Evolutionary conservation across 2,113 vertebrate genomes (phyloP).

Genomic region (Oryzias javanicus): DNA sequence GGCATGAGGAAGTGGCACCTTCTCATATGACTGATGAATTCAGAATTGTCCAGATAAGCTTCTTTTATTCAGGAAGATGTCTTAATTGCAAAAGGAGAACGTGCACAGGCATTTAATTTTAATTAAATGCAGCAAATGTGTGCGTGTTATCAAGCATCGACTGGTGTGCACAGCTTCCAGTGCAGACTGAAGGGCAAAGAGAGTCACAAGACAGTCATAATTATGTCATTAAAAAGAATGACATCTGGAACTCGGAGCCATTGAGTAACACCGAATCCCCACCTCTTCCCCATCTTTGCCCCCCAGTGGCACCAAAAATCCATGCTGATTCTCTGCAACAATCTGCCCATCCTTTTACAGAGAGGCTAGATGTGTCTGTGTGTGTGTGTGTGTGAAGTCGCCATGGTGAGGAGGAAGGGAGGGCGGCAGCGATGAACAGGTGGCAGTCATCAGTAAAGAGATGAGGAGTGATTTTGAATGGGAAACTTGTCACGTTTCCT

Average conservation of each 20-base stretch:
- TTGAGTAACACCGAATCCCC: conserved; percentile 43
- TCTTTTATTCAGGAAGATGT: conserved; percentile 11
- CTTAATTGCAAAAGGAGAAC: conserved; percentile 16
- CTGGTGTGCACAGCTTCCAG: conserved; percentile 16
- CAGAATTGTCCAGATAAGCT: conserved; percentile 2
- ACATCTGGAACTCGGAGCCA: conserved; percentile 66
- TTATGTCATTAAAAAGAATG: conserved; percentile 65
- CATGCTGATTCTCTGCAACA: conserved; percentile 39
- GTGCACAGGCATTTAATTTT: background rate
- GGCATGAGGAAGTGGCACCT: conserved; percentile 44
- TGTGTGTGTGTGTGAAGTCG: too few relatives aligned
- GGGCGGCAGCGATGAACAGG: conserved; percentile 64
- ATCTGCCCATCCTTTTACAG: conserved; percentile 53
- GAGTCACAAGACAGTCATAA: conserved; percentile 53
- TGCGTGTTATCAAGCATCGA: conserved; percentile 22
- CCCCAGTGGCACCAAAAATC: conserved; percentile 58
- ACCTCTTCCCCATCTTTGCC: conserved; percentile 41
- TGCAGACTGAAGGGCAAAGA: conserved; percentile 50
- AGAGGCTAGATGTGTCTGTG: conserved; percentile 4
- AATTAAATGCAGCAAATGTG: conserved; percentile 3
- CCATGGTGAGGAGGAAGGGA: background rate
- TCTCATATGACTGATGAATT: conserved; percentile 57
- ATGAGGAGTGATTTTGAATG: conserved; percentile 68
- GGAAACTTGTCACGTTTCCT: conserved; percentile 68
- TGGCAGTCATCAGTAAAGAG: conserved; percentile 74